A percentile compares a stretch with the other conserved stretches of the same genome.
Conservation (phyloP, 2,113 vertebrate species). For the Cinclus cinclus region DNA sequence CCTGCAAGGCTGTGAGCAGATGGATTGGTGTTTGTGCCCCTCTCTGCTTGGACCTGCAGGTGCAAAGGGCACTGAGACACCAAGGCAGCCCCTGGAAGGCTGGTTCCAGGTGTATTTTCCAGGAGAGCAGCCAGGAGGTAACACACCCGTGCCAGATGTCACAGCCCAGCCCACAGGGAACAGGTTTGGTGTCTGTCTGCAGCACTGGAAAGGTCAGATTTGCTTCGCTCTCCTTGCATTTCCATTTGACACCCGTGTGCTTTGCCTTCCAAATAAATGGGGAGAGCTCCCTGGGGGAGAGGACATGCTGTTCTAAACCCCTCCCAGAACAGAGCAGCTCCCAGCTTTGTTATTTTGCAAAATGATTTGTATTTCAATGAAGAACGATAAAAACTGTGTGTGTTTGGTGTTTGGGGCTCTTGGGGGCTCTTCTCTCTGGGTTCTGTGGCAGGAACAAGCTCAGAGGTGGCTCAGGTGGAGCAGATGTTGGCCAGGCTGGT, state of each 20-base stretch:
- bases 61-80: background rate
- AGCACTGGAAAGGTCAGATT: accelerated
- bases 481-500: background rate
- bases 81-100: background rate
- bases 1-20: background rate
- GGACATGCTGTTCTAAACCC: background rate
- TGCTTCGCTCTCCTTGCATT: background rate
- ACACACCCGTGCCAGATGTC: background rate
- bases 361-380: background rate
- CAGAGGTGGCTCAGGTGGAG: background rate
- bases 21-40: background rate
- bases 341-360: background rate
- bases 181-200: background rate
- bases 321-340: background rate
- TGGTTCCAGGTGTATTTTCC: background rate
- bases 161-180: background rate
- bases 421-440: background rate
- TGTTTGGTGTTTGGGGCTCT: accelerated
- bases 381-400: accelerated
- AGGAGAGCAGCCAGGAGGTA: background rate
- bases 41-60: background rate
- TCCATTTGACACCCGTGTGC: accelerated
- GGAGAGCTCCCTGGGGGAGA: background rate
- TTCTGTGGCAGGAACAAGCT: background rate
- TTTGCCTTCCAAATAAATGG: background rate